A percentile compares a stretch with the other conserved stretches of the same genome.
phyloP scores from a whole-genome alignment of 2,797 vertebrate species.

The Crenichthys baileyi region DNA sequence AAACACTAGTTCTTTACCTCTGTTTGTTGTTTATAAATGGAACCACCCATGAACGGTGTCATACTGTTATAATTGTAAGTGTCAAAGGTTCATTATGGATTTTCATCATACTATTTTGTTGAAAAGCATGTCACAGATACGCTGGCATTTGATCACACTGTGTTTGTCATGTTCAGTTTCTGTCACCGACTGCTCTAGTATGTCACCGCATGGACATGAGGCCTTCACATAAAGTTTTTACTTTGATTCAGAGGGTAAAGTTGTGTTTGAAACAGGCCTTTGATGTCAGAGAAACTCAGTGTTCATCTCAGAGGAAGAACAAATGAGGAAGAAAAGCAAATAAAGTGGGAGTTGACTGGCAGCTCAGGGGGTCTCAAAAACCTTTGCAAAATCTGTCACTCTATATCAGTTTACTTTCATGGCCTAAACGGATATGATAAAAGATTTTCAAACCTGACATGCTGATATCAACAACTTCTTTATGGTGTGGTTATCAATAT shows the following conservation, averaged over 20 bases:
- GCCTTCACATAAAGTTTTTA: conserved; percentile 39
- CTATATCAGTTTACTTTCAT: conserved; percentile 52
- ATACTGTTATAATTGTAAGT: not conserved
- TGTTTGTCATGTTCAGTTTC: conserved; percentile 55
- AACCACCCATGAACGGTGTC: not conserved
- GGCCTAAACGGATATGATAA: conserved; percentile 46
- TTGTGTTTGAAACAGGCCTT: conserved; percentile 61
- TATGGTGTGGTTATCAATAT: not conserved
- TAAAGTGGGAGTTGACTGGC: conserved; percentile 67
- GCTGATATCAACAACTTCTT: conserved; percentile 12
- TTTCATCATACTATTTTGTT: conserved; percentile 8
- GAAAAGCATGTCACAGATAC: conserved; percentile 9
- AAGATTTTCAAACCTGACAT: conserved; percentile 13
- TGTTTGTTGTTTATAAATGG: not conserved
- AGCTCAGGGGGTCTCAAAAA: conserved; percentile 62
- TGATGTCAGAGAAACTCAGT: conserved; percentile 56
- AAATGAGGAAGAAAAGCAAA: conserved; percentile 63
- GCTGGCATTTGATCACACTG: conserved; percentile 31
- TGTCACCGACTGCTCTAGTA: conserved; percentile 45
- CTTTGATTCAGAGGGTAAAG: conserved; percentile 60
- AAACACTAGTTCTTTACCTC: not conserved
- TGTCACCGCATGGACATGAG: conserved; percentile 18
- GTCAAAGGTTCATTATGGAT: not conserved
- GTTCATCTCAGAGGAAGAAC: conserved; percentile 59
- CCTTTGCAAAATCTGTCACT: conserved; percentile 65